Base-by-base conservation (phyloP, 2,113 vertebrate genomes). In the Lutjanus erythropterus region DNA sequence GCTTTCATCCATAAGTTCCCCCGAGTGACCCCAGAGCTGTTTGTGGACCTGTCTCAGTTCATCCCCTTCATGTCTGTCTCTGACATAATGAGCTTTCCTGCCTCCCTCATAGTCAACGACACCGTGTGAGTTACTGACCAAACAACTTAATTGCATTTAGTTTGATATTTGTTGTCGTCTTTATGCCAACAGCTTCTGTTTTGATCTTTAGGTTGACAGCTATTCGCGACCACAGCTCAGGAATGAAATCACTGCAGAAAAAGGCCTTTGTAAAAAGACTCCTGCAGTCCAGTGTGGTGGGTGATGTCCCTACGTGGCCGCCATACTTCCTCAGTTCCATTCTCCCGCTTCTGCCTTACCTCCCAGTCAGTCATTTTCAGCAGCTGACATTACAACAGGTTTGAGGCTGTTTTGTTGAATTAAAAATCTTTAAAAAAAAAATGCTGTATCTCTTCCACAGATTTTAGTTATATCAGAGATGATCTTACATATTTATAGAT, bases 41-140 rank as follows among this genome's bases (percentile, higher is more conserved):
- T 98, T 65, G 94, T 97, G 9, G 96, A 97, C 84, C 92, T 97
- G 78, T 97, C 96, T 11, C 96, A 96, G 53, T 97, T 98, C 90
- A 96, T 97, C 42, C 97, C 96, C 42, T 97, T 97, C 88, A 94
- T 97, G 96, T 96, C 96, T 1, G 95, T 96, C 46, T 95, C 96
- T 5, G 96, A 98, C 87, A 96, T 97, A 58, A 93, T 95, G 93
- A 96, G 93, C 78, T 96, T 97, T 74, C 97, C 97, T 0, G 92
- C 95, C 2, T 96, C 96, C 1, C 93, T 97, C 69, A 89, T 98
- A 71, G 93, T 95, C 91, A 97, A 97, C 1, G 95, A 96, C 87
- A 97, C 94, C 2, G 96, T 97, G 96, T 98, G 91, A 96, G 97
- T 92, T 23, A 29, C 41, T 5, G 44, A 58, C 31, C 37, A 55